Conservation (phyloP, 2,888 invertebrate species). For the Punctoribates punctum region DNA sequence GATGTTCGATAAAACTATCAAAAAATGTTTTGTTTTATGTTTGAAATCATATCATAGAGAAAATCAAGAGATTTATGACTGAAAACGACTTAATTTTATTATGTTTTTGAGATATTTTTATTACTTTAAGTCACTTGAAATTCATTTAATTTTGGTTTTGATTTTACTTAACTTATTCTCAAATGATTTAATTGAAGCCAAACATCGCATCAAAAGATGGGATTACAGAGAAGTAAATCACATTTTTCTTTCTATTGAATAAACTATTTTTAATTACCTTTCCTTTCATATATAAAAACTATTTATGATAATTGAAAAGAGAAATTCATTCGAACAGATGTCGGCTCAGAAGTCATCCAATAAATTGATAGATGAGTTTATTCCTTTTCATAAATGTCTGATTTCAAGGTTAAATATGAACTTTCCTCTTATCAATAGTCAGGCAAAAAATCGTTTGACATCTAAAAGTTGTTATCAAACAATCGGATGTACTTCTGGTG, state of each 20-base stretch:
- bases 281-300: background rate
- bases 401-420: background rate
- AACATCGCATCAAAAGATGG: conserved; percentile 9
- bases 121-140: background rate
- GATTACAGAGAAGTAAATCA: conserved; percentile 28
- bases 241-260: background rate
- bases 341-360: background rate
- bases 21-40: too few relatives aligned
- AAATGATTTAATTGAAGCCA: background rate
- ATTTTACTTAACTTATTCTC: conserved; percentile 2
- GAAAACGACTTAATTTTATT: background rate
- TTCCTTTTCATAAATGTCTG: too few relatives aligned
- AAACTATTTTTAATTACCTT: background rate
- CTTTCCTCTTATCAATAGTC: background rate
- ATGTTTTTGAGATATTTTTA: background rate
- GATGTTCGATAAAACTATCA: too few relatives aligned
- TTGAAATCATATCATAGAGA: too few relatives aligned
- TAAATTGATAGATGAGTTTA: too few relatives aligned
- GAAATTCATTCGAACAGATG: background rate
- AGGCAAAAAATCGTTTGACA: background rate
- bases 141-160: background rate
- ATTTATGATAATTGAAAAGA: background rate
- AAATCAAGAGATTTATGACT: too few relatives aligned
- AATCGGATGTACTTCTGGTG: background rate
- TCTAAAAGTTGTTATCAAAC: background rate